Percentiles rank a stretch among this genome's conserved stretches.
These are phyloP conservation scores for Apolygus lucorum DNA, from an alignment of 1,140 invertebrate species.

Conservation along the genomic window DNA sequence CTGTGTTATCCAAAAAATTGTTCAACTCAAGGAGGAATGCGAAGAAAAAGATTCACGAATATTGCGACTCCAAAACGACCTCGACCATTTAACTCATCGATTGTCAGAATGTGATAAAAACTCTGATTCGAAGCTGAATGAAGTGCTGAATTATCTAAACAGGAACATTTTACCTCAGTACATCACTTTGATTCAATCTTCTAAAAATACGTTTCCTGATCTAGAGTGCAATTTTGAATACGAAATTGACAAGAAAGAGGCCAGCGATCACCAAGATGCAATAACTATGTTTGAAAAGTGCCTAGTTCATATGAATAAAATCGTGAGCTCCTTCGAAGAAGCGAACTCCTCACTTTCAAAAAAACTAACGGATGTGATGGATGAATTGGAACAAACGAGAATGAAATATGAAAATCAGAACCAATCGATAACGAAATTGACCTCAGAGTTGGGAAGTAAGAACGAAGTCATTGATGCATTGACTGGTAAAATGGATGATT, in stretches of 20 bases:
- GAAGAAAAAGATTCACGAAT: not conserved
- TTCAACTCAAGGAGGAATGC: not conserved
- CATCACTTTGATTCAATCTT: not conserved
- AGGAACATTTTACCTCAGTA: not conserved
- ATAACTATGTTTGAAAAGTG: not conserved
- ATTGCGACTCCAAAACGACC: not conserved
- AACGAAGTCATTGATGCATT: not conserved
- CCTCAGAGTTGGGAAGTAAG: not conserved
- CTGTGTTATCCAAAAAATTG: not conserved
- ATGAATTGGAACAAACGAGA: not conserved
- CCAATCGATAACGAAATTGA: not conserved
- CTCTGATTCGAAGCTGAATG: not conserved
- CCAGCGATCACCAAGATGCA: not conserved
- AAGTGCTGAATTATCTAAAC: not conserved
- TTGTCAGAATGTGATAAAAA: not conserved
- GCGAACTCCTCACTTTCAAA: not conserved
- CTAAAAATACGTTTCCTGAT: not conserved
- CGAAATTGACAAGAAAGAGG: not conserved
- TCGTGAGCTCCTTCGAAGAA: not conserved
- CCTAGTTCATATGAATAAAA: not conserved
- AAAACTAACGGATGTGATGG: not conserved
- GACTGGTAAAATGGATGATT: not conserved
- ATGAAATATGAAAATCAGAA: not conserved
- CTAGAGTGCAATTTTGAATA: not conserved
- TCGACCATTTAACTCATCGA: not conserved